Percentiles rank a stretch among this genome's conserved stretches.
phyloP scores from a whole-genome alignment of 2,113 vertebrate species.

The Aspiorhynchus laticeps region DNA sequence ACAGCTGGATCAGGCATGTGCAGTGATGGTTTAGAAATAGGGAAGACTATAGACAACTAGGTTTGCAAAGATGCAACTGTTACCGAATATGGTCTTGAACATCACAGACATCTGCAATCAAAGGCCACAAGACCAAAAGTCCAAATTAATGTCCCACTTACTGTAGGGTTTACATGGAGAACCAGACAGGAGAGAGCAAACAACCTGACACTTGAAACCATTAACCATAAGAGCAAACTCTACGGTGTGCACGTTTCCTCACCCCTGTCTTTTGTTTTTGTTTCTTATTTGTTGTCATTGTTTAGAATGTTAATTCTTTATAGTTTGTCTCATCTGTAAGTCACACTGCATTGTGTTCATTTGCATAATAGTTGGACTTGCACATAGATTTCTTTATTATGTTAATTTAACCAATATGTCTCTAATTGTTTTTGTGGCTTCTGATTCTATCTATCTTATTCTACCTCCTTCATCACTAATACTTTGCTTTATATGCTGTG shows the following conservation, averaged over 20 bases:
- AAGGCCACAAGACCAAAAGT: neutral
- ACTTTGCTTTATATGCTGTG: neutral
- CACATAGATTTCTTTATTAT: neutral
- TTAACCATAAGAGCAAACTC: neutral
- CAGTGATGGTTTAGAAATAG: neutral
- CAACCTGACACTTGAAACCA: neutral
- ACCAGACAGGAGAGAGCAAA: neutral
- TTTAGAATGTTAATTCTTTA: neutral
- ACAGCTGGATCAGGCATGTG: neutral
- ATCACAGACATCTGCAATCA: neutral
- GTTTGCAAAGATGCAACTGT: neutral
- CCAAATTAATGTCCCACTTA: neutral
- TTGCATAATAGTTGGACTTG: neutral
- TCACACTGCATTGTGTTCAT: neutral
- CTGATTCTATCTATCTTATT: neutral
- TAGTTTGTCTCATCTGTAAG: neutral
- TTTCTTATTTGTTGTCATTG: neutral
- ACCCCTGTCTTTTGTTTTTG: neutral
- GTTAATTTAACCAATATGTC: neutral
- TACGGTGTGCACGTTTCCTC: neutral
- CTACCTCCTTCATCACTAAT: neutral
- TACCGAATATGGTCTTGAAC: neutral
- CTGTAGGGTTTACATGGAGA: neutral
- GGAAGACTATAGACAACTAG: neutral
- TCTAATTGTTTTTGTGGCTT: neutral